Conservation (phyloP, 2,888 invertebrate genomes). For the Pristionchus arcanus region DNA sequence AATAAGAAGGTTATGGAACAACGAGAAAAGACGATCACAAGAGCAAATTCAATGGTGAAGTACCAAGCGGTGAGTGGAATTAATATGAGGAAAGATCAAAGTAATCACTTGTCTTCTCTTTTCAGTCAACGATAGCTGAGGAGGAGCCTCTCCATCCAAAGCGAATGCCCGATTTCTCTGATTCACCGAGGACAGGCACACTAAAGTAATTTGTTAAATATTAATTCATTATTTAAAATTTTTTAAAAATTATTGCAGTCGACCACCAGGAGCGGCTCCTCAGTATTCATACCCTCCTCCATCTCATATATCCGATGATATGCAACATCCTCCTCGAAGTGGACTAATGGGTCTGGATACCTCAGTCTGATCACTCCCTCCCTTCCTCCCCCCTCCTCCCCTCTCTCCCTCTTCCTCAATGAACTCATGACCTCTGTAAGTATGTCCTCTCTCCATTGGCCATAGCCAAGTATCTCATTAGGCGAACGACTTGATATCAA, state of each 20-base stretch:
- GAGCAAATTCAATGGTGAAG: constrained; percentile 47
- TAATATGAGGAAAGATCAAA: neutral
- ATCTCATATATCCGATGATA: constrained; percentile 38
- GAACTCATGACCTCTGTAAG: neutral
- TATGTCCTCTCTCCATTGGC: neutral
- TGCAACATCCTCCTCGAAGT: constrained; percentile 19
- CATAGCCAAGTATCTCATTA: constrained; percentile 46
- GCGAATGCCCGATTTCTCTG: constrained; percentile 10
- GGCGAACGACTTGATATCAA: constrained; percentile 35
- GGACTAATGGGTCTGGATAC: constrained; percentile 53
- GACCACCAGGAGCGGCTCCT: constrained; percentile 29
- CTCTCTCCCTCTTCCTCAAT: neutral
- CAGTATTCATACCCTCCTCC: constrained; percentile 51
- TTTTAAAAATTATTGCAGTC: neutral
- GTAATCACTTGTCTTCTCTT: neutral
- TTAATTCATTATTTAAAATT: neutral
- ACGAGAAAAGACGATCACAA: constrained; percentile 25
- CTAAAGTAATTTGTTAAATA: neutral
- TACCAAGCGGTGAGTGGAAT: constrained; percentile 38
- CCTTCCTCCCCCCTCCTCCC: neutral
- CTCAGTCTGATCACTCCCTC: constrained; percentile 10
- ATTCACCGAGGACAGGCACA: constrained; percentile 45
- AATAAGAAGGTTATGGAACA: constrained; percentile 60
- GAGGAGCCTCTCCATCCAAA: constrained; percentile 49
- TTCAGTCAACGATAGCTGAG: constrained; percentile 16